phyloP scores from a whole-genome alignment of 2,797 vertebrate genomes.

The Tragopan temminckii region DNA sequence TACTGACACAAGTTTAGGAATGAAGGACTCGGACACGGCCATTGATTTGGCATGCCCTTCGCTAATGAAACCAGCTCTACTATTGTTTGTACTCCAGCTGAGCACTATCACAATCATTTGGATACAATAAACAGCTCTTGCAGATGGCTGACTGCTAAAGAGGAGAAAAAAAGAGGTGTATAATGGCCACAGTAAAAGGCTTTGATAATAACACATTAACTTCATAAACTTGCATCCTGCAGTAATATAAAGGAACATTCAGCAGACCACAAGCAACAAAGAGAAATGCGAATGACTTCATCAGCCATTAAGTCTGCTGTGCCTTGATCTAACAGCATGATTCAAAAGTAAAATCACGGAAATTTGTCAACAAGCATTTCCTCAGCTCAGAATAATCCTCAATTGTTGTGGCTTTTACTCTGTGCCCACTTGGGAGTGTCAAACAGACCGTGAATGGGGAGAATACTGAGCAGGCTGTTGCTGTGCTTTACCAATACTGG shows the following conservation, averaged over 20 bases:
- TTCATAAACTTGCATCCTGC: constrained; percentile 54
- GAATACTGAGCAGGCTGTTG: fast-evolving
- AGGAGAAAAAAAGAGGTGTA: constrained; percentile 13
- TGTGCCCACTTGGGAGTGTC: background rate
- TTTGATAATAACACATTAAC: constrained; percentile 50
- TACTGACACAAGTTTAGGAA: background rate
- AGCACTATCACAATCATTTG: background rate
- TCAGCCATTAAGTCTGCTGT: constrained; percentile 34
- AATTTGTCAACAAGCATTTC: constrained; percentile 67
- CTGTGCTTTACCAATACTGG: background rate
- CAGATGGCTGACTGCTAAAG: constrained; percentile 43
- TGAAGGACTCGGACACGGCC: background rate
- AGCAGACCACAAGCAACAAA: constrained; percentile 56
- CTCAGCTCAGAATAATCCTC: constrained; percentile 49
- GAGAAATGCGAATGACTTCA: constrained; percentile 51
- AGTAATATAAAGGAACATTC: constrained; percentile 53
- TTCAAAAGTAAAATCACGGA: constrained; percentile 47
- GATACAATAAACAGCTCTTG: constrained; percentile 44
- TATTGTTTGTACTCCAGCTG: constrained; percentile 7
- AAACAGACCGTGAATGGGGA: background rate
- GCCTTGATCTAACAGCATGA: constrained; percentile 44
- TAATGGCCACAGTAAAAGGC: constrained; percentile 37
- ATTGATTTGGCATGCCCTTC: constrained; percentile 14
- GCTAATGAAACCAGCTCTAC: constrained; percentile 30
- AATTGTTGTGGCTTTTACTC: constrained; percentile 33